Evolutionary conservation across 53 echinoderm and acorn worm species (phyloP), one percentile per base, ranked within the genome.

Genomic region (Holothuria scabra): DNA sequence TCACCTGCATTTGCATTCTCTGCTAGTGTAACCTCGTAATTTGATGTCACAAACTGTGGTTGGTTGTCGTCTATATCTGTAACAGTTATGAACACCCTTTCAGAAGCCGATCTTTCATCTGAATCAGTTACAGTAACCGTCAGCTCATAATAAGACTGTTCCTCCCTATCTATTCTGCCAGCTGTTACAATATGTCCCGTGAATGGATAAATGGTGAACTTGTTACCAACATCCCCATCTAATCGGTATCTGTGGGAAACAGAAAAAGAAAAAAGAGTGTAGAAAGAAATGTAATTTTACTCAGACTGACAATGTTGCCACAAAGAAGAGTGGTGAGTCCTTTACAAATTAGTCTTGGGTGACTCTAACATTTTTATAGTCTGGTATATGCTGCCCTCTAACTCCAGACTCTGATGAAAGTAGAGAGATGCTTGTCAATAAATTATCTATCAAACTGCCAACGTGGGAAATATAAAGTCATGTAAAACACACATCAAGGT

Each of bases 131-230:
- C 97, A 4, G 93, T 97, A 12, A 97, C 97, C 16, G 89, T 74
- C 55, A 97, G 74, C 56, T 80, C 76, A 65, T 97, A 97, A 33
- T 59, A 83, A 2, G 81, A 32, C 81, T 92, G 90, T 23, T 83
- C 81, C 60, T 97, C 97, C 16, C 97, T 82, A 65, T 97, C 92
- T 12, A 97, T 75, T 34, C 81, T 84, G 33, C 92, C 94, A 32
- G 97, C 86, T 7, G 97, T 95, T 46, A 94, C 81, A 59, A 97
- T 92, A 60, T 90, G 82, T 5, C 97, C 97, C 4, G 84, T 90
- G 38, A 92, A 81, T 1, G 92, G 94, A 84, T 92, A 64, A 28
- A 97, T 97, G 67, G 93, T 93, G 83, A 97, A 97, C 85, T 94
- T 89, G 67, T 82, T 87, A 23, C 92, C 94, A 0, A 95, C 84